Evolutionary conservation across 2,113 vertebrate species (phyloP).

Genomic region (Columbina picui): DNA sequence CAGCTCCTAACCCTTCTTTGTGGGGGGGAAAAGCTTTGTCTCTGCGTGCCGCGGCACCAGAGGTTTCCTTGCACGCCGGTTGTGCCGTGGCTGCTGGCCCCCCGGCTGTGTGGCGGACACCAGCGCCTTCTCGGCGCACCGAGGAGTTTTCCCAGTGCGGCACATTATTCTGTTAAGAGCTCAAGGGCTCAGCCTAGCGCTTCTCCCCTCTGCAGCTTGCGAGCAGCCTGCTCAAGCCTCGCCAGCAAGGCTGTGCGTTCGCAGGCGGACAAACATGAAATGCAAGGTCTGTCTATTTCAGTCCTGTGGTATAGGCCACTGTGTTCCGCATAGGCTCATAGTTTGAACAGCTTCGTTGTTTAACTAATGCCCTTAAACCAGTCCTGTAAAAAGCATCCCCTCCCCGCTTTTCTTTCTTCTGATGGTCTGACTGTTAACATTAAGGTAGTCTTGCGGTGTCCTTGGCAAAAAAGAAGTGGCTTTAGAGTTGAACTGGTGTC

Average conservation of each 20-base stretch:
- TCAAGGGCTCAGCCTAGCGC: background rate
- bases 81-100: background rate
- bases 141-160: no score
- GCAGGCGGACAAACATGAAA: fast-evolving
- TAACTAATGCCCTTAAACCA: background rate
- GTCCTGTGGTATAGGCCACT: fast-evolving
- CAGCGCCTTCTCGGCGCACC: no score
- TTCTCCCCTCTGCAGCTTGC: background rate
- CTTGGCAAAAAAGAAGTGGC: background rate
- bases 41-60: background rate
- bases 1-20: fast-evolving
- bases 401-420: no score
- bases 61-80: no score
- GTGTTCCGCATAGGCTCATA: fast-evolving
- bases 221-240: background rate
- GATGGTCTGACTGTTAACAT: fast-evolving
- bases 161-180: fast-evolving
- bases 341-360: background rate
- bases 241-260: fast-evolving
- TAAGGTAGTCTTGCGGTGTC: background rate
- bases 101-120: background rate
- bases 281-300: fast-evolving
- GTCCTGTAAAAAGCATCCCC: fast-evolving
- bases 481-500: background rate
- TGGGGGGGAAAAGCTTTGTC: no score